Conservation (phyloP, 2,797 vertebrate genomes). For the Discoglossus pictus region DNA sequence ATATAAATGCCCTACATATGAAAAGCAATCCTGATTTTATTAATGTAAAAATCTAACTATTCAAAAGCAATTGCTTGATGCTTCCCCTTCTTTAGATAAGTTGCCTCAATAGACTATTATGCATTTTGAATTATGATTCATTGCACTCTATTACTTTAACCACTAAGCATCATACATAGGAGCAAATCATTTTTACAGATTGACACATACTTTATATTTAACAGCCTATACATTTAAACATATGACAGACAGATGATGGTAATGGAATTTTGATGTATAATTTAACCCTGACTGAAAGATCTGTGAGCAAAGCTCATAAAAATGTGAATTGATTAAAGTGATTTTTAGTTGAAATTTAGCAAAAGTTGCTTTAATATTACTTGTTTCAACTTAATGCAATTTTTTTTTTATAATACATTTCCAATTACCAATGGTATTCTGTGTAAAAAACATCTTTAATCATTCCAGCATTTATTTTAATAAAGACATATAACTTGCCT, state of each 20-base stretch:
- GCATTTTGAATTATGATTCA: conserved; percentile 26
- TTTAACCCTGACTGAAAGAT: conserved; percentile 14
- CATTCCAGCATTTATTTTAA: too few species aligned
- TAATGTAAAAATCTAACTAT: conserved; percentile 17
- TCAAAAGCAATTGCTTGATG: conserved; percentile 24
- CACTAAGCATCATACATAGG: conserved; percentile 18
- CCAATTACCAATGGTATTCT: too few species aligned
- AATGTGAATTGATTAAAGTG: too few species aligned
- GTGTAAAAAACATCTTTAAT: too few species aligned
- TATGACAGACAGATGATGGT: conserved; percentile 14
- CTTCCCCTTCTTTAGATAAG: conserved; percentile 11
- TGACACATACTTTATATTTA: conserved; percentile 21
- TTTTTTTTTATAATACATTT: too few species aligned
- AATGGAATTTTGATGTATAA: conserved; percentile 13
- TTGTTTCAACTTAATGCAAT: too few species aligned
- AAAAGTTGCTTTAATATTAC: too few species aligned
- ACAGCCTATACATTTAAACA: conserved; percentile 16
- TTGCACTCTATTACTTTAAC: conserved; percentile 19
- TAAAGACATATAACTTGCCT: too few species aligned
- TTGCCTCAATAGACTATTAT: conserved; percentile 19
- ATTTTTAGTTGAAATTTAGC: too few species aligned
- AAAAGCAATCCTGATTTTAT: conserved; percentile 8
- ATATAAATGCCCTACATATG: conserved; percentile 10
- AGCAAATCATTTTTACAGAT: conserved; percentile 15
- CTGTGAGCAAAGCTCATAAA: too few species aligned